These are phyloP conservation scores for Erebia ligea DNA, from an alignment of 2,888 invertebrate species.

Conservation along the genomic window DNA sequence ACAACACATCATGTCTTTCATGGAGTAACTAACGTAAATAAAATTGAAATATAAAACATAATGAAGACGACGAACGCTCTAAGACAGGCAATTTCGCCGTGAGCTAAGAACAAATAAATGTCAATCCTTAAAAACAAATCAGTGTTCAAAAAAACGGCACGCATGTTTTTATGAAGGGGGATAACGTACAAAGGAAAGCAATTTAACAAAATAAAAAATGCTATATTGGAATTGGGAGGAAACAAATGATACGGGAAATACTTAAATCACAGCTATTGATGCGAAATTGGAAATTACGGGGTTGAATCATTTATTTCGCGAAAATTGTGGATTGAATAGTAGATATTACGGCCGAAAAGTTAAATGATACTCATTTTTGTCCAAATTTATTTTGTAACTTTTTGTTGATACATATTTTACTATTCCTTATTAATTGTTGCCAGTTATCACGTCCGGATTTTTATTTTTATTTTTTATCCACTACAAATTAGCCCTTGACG, in stretches of 20 bases:
- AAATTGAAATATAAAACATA: slow-evolving; percentile 28
- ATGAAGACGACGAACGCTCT: slow-evolving; percentile 29
- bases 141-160: slow-evolving; percentile 63
- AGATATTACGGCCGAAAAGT: background rate
- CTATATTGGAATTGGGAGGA: slow-evolving; percentile 68
- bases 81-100: slow-evolving; percentile 65
- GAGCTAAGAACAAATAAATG: slow-evolving; percentile 77
- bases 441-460: too few species aligned
- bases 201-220: slow-evolving; percentile 80
- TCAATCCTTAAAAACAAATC: slow-evolving; percentile 79
- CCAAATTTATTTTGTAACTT: background rate
- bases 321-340: slow-evolving; percentile 15
- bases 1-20: background rate
- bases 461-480: too few species aligned
- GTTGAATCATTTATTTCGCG: slow-evolving; percentile 52
- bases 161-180: slow-evolving; percentile 71
- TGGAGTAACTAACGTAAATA: background rate
- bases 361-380: background rate
- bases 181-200: slow-evolving; percentile 75
- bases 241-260: slow-evolving; percentile 82
- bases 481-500: too few species aligned
- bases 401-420: background rate
- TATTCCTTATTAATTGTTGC: too few species aligned
- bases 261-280: slow-evolving; percentile 79
- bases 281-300: slow-evolving; percentile 65